These are phyloP conservation scores for Rhegmatorhina hoffmannsi DNA, from an alignment of 2,113 vertebrate genomes.

Conservation along the genomic window DNA sequence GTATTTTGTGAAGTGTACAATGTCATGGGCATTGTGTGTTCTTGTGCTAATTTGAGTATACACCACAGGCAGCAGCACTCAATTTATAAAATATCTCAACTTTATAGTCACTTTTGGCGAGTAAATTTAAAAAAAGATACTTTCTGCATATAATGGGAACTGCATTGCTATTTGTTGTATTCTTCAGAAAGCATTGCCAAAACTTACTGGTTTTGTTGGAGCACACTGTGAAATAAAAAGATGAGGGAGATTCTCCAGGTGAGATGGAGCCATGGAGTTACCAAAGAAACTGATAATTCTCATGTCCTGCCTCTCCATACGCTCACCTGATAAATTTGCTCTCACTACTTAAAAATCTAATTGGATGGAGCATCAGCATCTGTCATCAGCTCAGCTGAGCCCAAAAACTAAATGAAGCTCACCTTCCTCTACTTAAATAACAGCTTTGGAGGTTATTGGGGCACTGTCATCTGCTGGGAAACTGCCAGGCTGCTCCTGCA, in stretches of 20 bases:
- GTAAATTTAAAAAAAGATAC: neutral
- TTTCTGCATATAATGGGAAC: neutral
- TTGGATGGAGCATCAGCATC: constrained; percentile 17
- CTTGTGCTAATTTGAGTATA: neutral
- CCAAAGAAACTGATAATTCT: neutral
- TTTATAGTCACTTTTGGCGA: neutral
- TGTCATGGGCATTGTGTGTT: neutral
- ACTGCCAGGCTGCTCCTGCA: neutral
- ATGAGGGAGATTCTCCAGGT: neutral
- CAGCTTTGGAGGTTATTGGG: constrained; percentile 41
- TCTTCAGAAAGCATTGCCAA: neutral
- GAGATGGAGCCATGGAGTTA: neutral
- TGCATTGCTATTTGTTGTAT: neutral
- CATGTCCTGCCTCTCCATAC: neutral
- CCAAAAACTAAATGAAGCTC: constrained; percentile 57
- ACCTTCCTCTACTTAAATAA: constrained; percentile 63
- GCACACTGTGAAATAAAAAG: neutral
- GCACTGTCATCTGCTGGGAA: constrained; percentile 50
- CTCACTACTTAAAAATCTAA: constrained; percentile 44
- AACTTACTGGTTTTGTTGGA: neutral
- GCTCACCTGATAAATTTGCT: neutral
- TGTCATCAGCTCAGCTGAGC: constrained; percentile 48
- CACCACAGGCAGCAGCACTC: neutral
- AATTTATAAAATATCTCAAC: neutral
- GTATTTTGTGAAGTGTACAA: neutral